Evolutionary conservation across 2,113 vertebrate genomes (phyloP), one percentile per base, ranked within the genome.

Genomic region (Scomber scombrus): DNA sequence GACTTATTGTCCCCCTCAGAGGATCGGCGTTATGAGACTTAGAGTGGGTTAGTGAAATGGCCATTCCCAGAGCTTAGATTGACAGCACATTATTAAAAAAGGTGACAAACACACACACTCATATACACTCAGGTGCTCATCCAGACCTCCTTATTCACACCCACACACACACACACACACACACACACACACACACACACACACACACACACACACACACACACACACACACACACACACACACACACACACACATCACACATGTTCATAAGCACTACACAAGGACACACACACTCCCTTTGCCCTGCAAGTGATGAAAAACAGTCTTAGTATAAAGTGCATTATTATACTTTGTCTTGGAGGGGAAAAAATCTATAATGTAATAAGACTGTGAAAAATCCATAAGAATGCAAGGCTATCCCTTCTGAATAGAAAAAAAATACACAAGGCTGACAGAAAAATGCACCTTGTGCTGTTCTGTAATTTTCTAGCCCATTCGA

Each of bases 11-110:
- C 18, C 69, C 86, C 88, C 89, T 88, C 82, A 43, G 80, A 80
- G 90, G 91, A 88, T 76, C 78, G 5, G 60, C 60, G 71, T 93
- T 94, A 94, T 91, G 90, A 93, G 87, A 88, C 82, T 89, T 76
- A 76, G 77, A 81, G 72, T 85, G 90, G 86, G 78, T 85, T 87
- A 86, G 88, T 84, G 80, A 88, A 90, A 93, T 89, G 83, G 71
- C 80, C 87, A 18, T 88, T 78, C 80, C 75, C 72, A 81, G 65
- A 78, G 85, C 78, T 43, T 81, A 84, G 91, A 94, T 91, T 94
- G 93, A 95, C 94, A 94, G 92, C 84, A 83, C 89, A 85, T 93
- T 94, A 94, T 95, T 92, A 92, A 92, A 93, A 94, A 92, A 84
- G 75, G 64, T 68, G 62, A 76, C 73, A 81, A 56, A 56, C 71